Evolutionary conservation across 2,888 invertebrate species (phyloP), one percentile per base, ranked within the genome.

Genomic region (Drepana falcataria): DNA sequence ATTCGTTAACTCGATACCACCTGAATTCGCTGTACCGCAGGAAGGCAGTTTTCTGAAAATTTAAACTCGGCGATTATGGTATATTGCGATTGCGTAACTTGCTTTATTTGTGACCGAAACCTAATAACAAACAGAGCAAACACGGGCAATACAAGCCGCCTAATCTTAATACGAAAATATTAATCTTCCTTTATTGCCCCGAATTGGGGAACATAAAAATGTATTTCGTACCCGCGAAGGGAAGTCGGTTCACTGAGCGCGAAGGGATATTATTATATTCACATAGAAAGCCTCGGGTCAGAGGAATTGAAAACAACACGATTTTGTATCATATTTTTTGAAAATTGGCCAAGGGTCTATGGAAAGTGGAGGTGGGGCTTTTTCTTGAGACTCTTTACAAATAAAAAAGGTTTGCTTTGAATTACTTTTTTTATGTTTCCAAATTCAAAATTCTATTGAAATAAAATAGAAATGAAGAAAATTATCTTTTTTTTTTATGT

Each of bases 261-360:
- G 69, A 68, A 69, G 59, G 68, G 67, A 75, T 79, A 81, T 80
- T 80, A 76, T 72, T 76, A 78, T 75, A 74, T 71, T 66, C 61
- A 59, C 62, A 73, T 64, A 69, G 71, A 69, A 69, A 66, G 37
- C 51, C 58, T 47, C 57, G 63, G 68, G 65, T 65, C 65, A 64
- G 55, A 62, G 52, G 63, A 64, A 70, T 69, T 71, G 69, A 64
- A 71, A 70, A 72, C 62, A 68, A 68, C 65, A 62, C 55, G 63
- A 58, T 58, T 59, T 64, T 62, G 55, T 49, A 54, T 51, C 37
- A 54, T 7, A 21, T 21, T 21, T n/a, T 49, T 37, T 35, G 35
- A 37, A 6, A 4, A 5, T 49, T 2, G 2, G 7, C 2, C 2
- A 21, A 4, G 48, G 44, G 9, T 6, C 7, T 44, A 3, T 44